Percentiles rank a stretch among this genome's conserved stretches.
Evolutionary conservation across 1,140 invertebrate species (phyloP).

Genomic region (Sycobia sp.): DNA sequence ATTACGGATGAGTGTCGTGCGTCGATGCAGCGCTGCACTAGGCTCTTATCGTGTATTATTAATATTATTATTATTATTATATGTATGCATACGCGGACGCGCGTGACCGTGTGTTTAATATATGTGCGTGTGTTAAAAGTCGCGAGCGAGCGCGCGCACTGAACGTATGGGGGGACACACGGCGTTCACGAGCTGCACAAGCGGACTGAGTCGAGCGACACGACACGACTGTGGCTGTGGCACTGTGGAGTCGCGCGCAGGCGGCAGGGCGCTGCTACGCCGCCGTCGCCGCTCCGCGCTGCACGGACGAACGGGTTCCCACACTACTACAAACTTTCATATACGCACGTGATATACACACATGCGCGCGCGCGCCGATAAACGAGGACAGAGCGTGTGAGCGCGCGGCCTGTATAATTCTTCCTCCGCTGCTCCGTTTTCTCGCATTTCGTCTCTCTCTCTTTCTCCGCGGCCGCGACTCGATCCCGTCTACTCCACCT

Average conservation of each 20-base stretch:
- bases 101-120: not conserved
- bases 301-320: too few species aligned
- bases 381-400: slow-evolving; percentile 23
- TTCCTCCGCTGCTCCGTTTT: slow-evolving; percentile 10
- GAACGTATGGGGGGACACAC: slow-evolving; percentile 26
- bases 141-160: slow-evolving; percentile 29
- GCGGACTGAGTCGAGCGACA: slow-evolving; percentile 33
- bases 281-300: too few species aligned
- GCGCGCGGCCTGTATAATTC: slow-evolving; percentile 7
- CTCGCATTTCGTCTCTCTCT: not conserved
- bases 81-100: not conserved
- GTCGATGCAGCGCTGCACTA: too few species aligned
- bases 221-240: too few species aligned
- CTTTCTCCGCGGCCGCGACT: too few species aligned
- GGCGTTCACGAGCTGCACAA: slow-evolving; percentile 33
- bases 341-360: too few species aligned
- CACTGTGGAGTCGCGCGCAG: slow-evolving; percentile 2
- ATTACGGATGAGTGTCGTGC: too few species aligned
- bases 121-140: not conserved
- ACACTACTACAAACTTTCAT: too few species aligned
- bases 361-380: too few species aligned
- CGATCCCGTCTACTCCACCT: too few species aligned
- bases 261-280: slow-evolving; percentile 5
- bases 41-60: too few species aligned
- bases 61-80: too few species aligned